Evolutionary conservation across 2,113 vertebrate species (phyloP), one percentile per base, ranked within the genome.

Genomic region (Calyptomena viridis): DNA sequence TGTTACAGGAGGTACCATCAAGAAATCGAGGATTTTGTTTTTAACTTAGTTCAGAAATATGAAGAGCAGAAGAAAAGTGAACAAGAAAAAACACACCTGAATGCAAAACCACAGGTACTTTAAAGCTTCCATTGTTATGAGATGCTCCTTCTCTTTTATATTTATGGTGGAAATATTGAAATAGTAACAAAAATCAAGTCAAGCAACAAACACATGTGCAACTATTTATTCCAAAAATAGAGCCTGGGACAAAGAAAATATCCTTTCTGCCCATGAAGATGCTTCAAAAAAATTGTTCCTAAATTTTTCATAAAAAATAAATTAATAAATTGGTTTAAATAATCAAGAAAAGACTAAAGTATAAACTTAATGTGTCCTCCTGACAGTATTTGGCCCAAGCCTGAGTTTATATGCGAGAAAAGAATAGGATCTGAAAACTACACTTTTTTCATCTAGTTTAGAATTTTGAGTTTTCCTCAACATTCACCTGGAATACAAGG

Each of bases 11-110:
- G 98, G 15, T 99, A 98, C 93, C 99, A 98, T 95, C 99, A 99
- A 97, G 99, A 99, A 98, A 98, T 99, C 93, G 99, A 99, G 97
- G 99, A 99, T 90, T 98, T 98, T 96, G 94, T 99, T 94, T 98
- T 97, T 95, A 97, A 85, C 95, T 98, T 99, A 96, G 98, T 98
- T 96, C 97, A 98, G 94, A 99, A 98, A 92, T 98, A 99, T 8
- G 98, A 99, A 87, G 98, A 98, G 50, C 97, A 98, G 56, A 96
- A 93, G 79, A 98, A 95, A 95, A 84, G 93, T 79, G 98, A 98
- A 56, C 95, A 97, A 81, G 98, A 98, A 94, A 98, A 96, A 69
- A 96, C 98, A 3, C 97, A 97, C 53, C 97, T 98, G 97, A 97
- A 98, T 88, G 88, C 98, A 79, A 98, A 98, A 69, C 99, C 99